These are phyloP conservation scores for Napeogenes inachia DNA, from an alignment of 2,888 invertebrate species.

Conservation along the genomic window DNA sequence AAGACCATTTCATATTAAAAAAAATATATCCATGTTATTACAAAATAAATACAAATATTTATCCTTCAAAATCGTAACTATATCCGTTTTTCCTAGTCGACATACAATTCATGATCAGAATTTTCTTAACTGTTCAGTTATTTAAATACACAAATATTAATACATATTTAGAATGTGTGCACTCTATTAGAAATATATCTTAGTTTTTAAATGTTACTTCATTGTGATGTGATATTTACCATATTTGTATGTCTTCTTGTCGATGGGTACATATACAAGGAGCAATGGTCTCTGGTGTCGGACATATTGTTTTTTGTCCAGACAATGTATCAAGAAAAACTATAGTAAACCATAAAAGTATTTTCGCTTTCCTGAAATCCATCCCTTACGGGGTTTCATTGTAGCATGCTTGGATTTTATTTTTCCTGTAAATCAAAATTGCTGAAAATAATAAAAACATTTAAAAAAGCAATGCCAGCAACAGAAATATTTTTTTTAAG, in stretches of 20 bases:
- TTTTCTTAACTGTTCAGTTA: background rate
- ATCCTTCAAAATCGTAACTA: no score
- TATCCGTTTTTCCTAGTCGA: no score
- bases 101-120: background rate
- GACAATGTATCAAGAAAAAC: conserved; percentile 38
- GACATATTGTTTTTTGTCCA: conserved; percentile 75
- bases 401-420: conserved; percentile 48
- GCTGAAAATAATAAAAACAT: conserved; percentile 4
- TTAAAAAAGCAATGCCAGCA: background rate
- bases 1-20: no score
- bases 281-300: conserved; percentile 84
- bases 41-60: no score
- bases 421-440: background rate
- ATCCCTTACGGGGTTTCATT: conserved; percentile 67
- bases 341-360: conserved; percentile 54
- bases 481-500: no score
- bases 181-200: no score
- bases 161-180: no score
- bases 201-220: no score
- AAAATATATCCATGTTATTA: no score
- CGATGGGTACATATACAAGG: conserved; percentile 89
- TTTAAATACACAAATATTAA: no score
- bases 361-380: conserved; percentile 55
- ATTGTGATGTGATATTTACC: conserved; percentile 69
- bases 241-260: conserved; percentile 89